Base-by-base conservation (phyloP, 2,113 vertebrate species). In the Tenrec ecaudatus region DNA sequence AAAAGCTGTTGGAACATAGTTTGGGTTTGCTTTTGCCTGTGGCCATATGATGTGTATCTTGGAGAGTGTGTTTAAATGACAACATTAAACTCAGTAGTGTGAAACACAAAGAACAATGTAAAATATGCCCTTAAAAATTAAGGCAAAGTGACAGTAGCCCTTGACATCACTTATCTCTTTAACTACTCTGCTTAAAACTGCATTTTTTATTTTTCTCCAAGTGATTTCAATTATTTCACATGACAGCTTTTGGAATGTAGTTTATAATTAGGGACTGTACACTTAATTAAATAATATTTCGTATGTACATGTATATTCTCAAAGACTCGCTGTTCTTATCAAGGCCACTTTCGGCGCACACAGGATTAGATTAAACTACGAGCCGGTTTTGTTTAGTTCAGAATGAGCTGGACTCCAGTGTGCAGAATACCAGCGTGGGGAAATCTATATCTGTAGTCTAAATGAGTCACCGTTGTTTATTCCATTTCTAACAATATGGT, bases 371-470 rank as follows among this genome's bases (percentile, higher is more conserved):
- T 88, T 94, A 57, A 82, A 83, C 92, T 69, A 47, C 7, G 64
- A 85, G 78, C 82, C 80, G 77, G 58, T 93, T 94, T 94, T 93
- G 88, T 66, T 90, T 86, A 77, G 92, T 81, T 93, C 33, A 62
- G 22, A 71, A 80, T 90, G 68, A 92, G 33, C 36, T 84, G 83
- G 58, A 83, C 23, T 84, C 25, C 78, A 87, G 62, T 60, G 92
- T 93, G 80, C 62, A 76, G 78, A 92, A 87, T 84, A 76, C 38
- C 82, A 78, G 79, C 29, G 53, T 66, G 19, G 66, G 29, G 31
- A 68, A 60, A 25, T 58, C 22, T 73, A 78, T 64, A 78, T 68
- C 93, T 80, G 53, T 93, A 95, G 89, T 69, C 77, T 31, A 0
- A 20, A 95, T 22, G 89, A 85, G 31, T 92, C 95, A 88, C 87